Base-by-base conservation (phyloP, 2,113 vertebrate genomes). In the Pleuronectes platessa region DNA sequence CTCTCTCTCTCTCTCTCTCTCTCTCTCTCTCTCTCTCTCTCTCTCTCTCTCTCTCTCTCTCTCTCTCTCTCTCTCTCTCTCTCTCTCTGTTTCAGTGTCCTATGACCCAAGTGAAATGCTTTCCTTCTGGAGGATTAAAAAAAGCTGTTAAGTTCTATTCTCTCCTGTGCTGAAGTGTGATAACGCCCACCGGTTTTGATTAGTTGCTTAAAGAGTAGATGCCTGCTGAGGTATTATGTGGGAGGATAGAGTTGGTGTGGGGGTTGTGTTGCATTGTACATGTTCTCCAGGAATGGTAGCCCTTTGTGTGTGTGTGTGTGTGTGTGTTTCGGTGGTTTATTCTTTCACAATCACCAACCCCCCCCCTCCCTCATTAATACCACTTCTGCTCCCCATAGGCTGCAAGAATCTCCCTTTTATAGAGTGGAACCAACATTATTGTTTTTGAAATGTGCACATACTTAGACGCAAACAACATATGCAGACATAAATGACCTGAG, bases 171-270 rank as follows among this genome's bases (percentile, higher is more conserved):
- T 70, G 40, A 79, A 87, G 87, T 86, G 84, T 74, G 87, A 91
- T 83, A 76, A 88, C 87, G 74, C 89, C 92, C 86, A 90, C 90
- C 3, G 47, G 26, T 88, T 89, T 81, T 90, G 88, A 90, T 91
- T 84, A 86, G 88, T 82, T 90, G 86, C 88, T 88, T 82, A 80
- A 88, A 87, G 88, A 92, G 80, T 86, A 86, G 80, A 88, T 80
- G 88, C 83, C 85, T 82, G 78, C 76, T 83, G 88, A 89, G 89
- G 88, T 84, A 88, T 91, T 91, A 84, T 90, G 88, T 89, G 76
- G 84, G 89, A 88, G 88, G 76, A 86, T 72, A 26, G 74, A 84
- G 78, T 79, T 24, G 4, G 76, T 53, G 76, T 91, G 85, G 86
- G 87, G 88, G 90, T 88, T 92, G 88, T 82, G 82, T 79, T 74